Conservation (phyloP, 2,797 vertebrate species). For the Selene dorsalis region DNA sequence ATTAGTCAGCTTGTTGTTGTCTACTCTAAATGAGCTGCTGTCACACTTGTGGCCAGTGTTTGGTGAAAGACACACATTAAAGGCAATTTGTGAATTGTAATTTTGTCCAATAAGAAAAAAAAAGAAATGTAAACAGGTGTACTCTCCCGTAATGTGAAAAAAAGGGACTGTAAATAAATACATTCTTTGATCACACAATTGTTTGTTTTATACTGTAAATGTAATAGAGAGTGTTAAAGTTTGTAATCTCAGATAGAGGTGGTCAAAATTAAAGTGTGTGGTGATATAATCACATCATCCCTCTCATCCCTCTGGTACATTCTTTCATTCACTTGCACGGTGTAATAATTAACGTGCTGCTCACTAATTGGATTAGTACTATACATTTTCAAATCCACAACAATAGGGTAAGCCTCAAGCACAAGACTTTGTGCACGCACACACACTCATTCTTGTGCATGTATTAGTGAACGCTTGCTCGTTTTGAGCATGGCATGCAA, state of each 20-base stretch:
- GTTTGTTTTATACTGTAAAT: neutral
- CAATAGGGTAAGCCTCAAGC: conserved; percentile 57
- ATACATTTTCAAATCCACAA: conserved; percentile 60
- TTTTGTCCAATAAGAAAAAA: neutral
- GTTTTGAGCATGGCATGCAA: conserved; percentile 30
- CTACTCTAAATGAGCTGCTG: neutral
- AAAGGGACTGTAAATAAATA: too few species aligned
- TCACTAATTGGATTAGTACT: conserved; percentile 73
- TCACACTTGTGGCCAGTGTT: neutral
- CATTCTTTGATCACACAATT: neutral
- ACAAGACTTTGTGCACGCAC: conserved; percentile 33
- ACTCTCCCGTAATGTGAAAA: neutral
- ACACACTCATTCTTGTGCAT: conserved; percentile 5
- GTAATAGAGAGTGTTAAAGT: neutral
- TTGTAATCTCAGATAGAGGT: conserved; percentile 10
- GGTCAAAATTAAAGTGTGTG: conserved; percentile 6
- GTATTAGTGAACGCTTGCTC: conserved; percentile 34
- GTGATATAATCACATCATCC: conserved; percentile 14
- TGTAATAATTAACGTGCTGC: conserved; percentile 53
- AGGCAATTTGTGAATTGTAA: neutral
- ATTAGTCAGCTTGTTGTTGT: neutral
- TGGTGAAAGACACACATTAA: neutral
- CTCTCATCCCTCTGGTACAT: conserved; percentile 17
- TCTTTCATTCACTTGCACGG: conserved; percentile 39
- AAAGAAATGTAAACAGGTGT: neutral